A percentile compares a stretch with the other conserved stretches of the same genome.
phyloP scores from a whole-genome alignment of 2,113 vertebrate genomes.

The Montifringilla adamsi region DNA sequence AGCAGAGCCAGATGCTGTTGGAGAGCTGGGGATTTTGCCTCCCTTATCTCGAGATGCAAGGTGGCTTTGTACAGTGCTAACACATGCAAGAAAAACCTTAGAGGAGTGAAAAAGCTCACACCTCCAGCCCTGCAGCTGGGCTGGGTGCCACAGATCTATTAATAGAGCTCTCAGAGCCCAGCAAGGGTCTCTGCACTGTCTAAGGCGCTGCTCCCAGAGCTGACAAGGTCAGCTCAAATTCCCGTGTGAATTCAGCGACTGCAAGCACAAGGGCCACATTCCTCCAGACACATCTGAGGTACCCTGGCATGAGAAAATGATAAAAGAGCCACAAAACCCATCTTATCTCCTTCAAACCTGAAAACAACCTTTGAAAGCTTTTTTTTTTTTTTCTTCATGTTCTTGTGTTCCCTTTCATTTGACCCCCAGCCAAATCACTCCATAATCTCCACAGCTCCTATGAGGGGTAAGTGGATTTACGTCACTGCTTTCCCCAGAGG shows the following conservation, averaged over 20 bases:
- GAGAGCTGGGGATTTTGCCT: background rate
- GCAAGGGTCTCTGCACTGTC: constrained; percentile 41
- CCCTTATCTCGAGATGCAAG: background rate
- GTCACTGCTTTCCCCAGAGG: constrained; percentile 44
- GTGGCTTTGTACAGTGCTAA: background rate
- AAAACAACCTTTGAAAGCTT: constrained; percentile 55
- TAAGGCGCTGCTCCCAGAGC: constrained; percentile 39
- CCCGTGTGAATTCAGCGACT: constrained; percentile 50
- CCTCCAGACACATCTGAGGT: constrained; percentile 25
- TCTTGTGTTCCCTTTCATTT: background rate
- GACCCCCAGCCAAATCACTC: constrained; percentile 29
- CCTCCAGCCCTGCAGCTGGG: background rate
- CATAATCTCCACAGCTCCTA: constrained; percentile 57
- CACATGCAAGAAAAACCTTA: background rate
- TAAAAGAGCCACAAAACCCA: constrained; percentile 49
- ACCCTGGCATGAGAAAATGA: constrained; percentile 59
- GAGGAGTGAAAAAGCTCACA: constrained; percentile 34
- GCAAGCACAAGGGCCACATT: background rate
- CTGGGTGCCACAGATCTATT: constrained; percentile 58
- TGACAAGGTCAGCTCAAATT: constrained; percentile 72
- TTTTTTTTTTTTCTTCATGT: background rate
- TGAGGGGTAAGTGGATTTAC: constrained; percentile 63
- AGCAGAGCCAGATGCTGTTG: background rate
- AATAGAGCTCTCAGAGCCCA: constrained; percentile 63
- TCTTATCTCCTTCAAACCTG: constrained; percentile 57